These are phyloP conservation scores for Garra rufa DNA, from an alignment of 2,113 vertebrate species.

Conservation along the genomic window DNA sequence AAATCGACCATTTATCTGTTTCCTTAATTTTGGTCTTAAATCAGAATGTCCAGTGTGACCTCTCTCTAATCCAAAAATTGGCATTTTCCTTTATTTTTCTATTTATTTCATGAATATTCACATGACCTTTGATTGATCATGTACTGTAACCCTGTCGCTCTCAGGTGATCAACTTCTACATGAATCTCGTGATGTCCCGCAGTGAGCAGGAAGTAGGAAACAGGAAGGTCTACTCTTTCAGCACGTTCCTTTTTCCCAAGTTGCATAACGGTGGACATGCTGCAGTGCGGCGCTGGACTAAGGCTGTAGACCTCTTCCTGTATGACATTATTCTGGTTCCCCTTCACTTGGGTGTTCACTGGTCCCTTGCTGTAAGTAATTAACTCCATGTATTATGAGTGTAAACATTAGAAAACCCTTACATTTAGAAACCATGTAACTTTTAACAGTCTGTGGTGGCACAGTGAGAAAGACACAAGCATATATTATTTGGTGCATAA, in stretches of 20 bases:
- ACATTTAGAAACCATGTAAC: too few species aligned
- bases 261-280: constrained; percentile 79
- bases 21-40: not conserved
- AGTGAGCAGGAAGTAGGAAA: constrained; percentile 71
- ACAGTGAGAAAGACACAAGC: not conserved
- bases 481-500: not conserved
- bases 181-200: constrained; percentile 86
- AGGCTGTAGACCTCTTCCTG: constrained; percentile 85
- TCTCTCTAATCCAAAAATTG: not conserved
- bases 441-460: not conserved
- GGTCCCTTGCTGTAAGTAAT: constrained; percentile 87
- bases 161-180: constrained; percentile 95
- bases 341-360: constrained; percentile 86
- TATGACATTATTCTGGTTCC: constrained; percentile 88
- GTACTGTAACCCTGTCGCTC: constrained; percentile 9
- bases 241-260: constrained; percentile 92
- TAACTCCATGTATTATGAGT: not conserved
- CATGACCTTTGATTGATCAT: not conserved
- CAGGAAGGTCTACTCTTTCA: constrained; percentile 85
- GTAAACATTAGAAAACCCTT: not conserved
- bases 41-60: not conserved
- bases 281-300: constrained; percentile 90
- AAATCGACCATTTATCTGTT: not conserved
- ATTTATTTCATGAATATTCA: too few species aligned
- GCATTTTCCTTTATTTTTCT: too few species aligned